Base-by-base conservation (phyloP, 1,140 invertebrate genomes). In the Heliconius melpomene region DNA sequence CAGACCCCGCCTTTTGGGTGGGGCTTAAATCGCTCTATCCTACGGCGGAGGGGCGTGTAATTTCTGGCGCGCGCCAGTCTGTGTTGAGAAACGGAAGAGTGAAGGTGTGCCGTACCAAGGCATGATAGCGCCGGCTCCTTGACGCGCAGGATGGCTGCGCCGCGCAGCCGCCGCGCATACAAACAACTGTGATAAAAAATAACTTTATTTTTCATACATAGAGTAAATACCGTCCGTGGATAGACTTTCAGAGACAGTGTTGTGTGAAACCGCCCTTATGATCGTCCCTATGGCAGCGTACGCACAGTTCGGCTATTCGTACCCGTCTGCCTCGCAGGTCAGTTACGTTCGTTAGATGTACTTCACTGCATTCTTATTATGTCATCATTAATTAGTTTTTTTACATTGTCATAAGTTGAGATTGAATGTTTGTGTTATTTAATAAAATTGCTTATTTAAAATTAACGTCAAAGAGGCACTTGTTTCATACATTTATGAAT, bases 241-340 rank as follows among this genome's bases (percentile, higher is more conserved):
- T 86, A 90, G 90, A 93, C 91, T 93, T 93, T 87, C 88, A 92
- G 88, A 94, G 90, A 94, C 91, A 94, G 91, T 93, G 89, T 89
- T 87, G 87, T 88, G 92, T 92, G 90, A 93, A 93, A 88, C 93
- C 91, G 91, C 89, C 91, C 93, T 88, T 93, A 94, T 94, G 93
- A 94, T 94, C 93, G 91, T 94, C 91, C 93, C 92, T 79, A 97
- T 97, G 97, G 97, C 97, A 90, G 96, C 97, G 84, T 97, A 97
- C 95, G 95, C 97, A 90, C 97, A 97, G 95, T 97, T 97, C 95
- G 96, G 97, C 94, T 97, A 97, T 93, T 95, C 96, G 76, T 97
- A 97, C 95, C 96, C 97, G 94, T 95, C 97, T 94, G 96, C 97
- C 88, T 97, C 97, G 81, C 97, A 97, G 97, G 97, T 97, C 80